A percentile compares a stretch with the other conserved stretches of the same genome.
phyloP scores from a whole-genome alignment of 1,140 invertebrate species.

The Odontomachus brunneus region DNA sequence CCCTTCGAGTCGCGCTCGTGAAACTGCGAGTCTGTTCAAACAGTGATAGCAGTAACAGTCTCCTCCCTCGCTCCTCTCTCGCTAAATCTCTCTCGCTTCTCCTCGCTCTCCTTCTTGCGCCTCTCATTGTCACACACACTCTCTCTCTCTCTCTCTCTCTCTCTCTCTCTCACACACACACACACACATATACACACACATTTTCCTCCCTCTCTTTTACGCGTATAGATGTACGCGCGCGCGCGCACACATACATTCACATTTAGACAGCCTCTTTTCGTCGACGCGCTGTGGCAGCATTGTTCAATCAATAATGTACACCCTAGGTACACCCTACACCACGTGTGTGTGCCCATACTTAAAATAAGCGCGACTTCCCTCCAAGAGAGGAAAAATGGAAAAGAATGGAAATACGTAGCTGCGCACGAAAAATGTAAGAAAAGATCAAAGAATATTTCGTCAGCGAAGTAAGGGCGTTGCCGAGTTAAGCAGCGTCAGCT shows the following conservation, averaged over 20 bases:
- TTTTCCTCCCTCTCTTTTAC: constrained; percentile 40
- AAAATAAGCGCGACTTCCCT: constrained; percentile 47
- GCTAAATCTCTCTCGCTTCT: constrained; percentile 43
- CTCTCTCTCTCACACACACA: not conserved
- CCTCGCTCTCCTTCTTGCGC: constrained; percentile 8
- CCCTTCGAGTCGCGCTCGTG: constrained; percentile 79
- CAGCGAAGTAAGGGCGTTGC: constrained; percentile 60
- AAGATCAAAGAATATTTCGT: constrained; percentile 76
- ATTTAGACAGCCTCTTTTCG: constrained; percentile 59
- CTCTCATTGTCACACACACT: no score
- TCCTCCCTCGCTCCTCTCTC: constrained; percentile 68
- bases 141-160: constrained; percentile 19
- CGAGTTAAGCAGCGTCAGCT: constrained; percentile 77
- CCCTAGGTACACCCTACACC: constrained; percentile 55
- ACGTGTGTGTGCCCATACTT: constrained; percentile 70
- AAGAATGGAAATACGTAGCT: constrained; percentile 58
- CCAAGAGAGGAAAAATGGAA: constrained; percentile 32
- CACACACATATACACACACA: not conserved
- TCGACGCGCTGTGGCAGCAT: constrained; percentile 62
- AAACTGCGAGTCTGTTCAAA: constrained; percentile 85
- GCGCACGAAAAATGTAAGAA: constrained; percentile 62
- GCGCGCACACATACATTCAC: not conserved
- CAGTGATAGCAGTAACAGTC: constrained; percentile 84
- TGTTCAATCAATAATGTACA: constrained; percentile 79
- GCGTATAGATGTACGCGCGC: constrained; percentile 30